These are phyloP conservation scores for Suncus etruscus DNA, from an alignment of 2,113 vertebrate species.

Conservation along the genomic window DNA sequence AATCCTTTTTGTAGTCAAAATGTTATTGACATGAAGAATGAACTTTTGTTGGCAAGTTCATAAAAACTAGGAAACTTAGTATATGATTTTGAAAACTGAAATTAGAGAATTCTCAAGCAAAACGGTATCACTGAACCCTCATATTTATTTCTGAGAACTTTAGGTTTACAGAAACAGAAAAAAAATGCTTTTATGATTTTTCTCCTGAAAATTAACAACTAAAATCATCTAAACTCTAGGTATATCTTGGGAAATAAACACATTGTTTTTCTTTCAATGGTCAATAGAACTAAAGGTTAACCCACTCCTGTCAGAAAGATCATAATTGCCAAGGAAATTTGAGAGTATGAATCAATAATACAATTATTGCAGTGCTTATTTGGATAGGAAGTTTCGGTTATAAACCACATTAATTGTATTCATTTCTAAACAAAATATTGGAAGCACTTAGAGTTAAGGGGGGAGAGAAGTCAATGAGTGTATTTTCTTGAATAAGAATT, in stretches of 20 bases:
- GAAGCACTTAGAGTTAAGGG: not conserved
- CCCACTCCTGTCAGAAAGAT: not conserved
- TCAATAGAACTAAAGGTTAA: constrained; percentile 31
- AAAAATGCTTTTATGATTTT: constrained; percentile 21
- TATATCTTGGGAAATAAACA: not conserved
- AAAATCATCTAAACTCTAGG: not conserved
- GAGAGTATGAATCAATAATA: not conserved
- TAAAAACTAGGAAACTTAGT: constrained; percentile 5
- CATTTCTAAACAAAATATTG: not conserved
- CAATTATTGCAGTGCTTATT: constrained; percentile 25
- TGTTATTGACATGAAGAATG: not conserved
- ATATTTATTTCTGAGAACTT: not conserved
- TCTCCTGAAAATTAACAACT: not conserved
- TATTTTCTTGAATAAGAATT: not conserved
- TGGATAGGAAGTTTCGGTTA: not conserved
- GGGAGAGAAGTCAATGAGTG: not conserved
- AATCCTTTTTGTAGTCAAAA: not conserved
- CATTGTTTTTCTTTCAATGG: not conserved
- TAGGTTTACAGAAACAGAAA: constrained; percentile 22
- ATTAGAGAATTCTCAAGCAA: not conserved
- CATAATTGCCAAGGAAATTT: not conserved
- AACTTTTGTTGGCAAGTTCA: not conserved
- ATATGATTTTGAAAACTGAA: constrained; percentile 16
- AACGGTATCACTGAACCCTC: not conserved
- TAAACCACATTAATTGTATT: constrained; percentile 14